Evolutionary conservation across 1,140 invertebrate genomes (phyloP).

Genomic region (Halyomorpha halys): DNA sequence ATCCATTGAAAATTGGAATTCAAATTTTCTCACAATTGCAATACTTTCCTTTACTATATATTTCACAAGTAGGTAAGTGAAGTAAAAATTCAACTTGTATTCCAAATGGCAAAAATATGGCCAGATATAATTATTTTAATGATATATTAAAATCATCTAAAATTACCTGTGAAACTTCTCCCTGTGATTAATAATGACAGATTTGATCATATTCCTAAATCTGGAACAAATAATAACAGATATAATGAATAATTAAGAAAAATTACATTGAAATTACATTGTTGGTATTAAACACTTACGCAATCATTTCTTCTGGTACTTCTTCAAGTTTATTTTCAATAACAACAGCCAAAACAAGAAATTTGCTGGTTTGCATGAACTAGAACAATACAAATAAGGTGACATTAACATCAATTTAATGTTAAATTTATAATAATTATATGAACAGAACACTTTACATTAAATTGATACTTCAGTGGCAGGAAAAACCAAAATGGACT

Average conservation of each 20-base stretch:
- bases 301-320: conserved; percentile 65
- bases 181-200: conserved; percentile 63
- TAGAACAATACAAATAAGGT: conserved; percentile 32
- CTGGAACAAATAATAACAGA: conserved; percentile 30
- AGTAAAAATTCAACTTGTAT: too few species aligned
- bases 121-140: neutral
- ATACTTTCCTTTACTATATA: too few species aligned
- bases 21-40: too few species aligned
- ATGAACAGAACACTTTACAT: too few species aligned
- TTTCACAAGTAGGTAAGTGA: too few species aligned
- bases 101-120: too few species aligned
- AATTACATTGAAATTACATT: neutral
- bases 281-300: conserved; percentile 36
- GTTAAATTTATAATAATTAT: too few species aligned
- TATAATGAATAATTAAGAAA: neutral
- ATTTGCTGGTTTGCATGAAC: conserved; percentile 72
- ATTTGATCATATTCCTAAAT: conserved; percentile 75
- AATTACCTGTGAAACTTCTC: conserved; percentile 64
- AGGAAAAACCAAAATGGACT: too few species aligned
- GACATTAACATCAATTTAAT: too few species aligned
- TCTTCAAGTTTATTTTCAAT: conserved; percentile 79
- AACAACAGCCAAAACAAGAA: conserved; percentile 72
- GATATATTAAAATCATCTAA: neutral
- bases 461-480: too few species aligned
- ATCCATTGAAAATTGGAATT: too few species aligned